phyloP scores from a whole-genome alignment of 2,888 invertebrate genomes.

The Hydroisotoma schaefferi region DNA sequence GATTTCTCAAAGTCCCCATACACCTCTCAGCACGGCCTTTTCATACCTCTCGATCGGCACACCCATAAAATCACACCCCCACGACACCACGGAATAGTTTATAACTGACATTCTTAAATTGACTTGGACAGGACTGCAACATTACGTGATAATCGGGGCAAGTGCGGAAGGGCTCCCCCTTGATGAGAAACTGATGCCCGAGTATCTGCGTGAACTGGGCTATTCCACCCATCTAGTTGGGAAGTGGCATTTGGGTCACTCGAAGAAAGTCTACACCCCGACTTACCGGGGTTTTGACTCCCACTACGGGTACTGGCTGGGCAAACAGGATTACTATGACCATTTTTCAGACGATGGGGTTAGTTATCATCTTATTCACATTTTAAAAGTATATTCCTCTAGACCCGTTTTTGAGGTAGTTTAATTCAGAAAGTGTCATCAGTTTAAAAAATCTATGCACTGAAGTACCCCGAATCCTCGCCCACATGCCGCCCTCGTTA shows the following conservation, averaged over 20 bases:
- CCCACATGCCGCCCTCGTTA: too few species aligned
- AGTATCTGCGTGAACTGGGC: slow-evolving; percentile 63
- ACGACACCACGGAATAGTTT: not conserved
- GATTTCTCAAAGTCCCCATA: too few species aligned
- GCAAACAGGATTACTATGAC: slow-evolving; percentile 71
- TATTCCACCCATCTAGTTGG: slow-evolving; percentile 80
- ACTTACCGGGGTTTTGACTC: slow-evolving; percentile 72
- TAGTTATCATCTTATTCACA: not conserved
- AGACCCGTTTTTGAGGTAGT: too few species aligned
- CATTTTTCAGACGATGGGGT: slow-evolving; percentile 53
- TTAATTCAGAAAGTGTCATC: too few species aligned
- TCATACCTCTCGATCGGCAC: too few species aligned
- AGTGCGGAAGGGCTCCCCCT: slow-evolving; percentile 71
- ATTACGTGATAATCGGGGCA: slow-evolving; percentile 63
- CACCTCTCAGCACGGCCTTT: too few species aligned
- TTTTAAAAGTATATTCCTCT: too few species aligned
- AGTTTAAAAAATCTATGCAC: too few species aligned
- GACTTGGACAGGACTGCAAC: slow-evolving; percentile 47
- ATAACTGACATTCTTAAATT: slow-evolving; percentile 1
- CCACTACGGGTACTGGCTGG: slow-evolving; percentile 74
- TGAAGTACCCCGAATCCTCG: too few species aligned
- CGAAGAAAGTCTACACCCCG: slow-evolving; percentile 66
- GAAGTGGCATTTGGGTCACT: slow-evolving; percentile 75
- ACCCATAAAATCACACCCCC: too few species aligned
- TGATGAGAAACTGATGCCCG: slow-evolving; percentile 65